phyloP scores from a whole-genome alignment of 1,140 invertebrate genomes.

The Zaprionus ornatus region DNA sequence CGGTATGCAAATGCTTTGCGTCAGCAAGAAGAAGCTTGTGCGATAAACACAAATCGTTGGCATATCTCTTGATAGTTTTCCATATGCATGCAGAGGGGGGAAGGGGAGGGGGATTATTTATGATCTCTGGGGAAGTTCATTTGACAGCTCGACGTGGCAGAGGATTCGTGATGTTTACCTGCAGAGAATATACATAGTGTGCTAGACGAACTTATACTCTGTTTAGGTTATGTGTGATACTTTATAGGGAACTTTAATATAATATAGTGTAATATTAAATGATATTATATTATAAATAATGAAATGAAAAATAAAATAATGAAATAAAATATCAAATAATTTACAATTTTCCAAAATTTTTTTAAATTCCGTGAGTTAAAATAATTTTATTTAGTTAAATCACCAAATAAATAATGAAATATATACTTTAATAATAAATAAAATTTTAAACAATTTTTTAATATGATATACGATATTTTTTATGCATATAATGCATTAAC shows the following conservation, averaged over 20 bases:
- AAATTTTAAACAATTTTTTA: no score
- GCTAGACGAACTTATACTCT: neutral
- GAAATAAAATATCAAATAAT: neutral
- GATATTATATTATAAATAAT: neutral
- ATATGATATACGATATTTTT: no score
- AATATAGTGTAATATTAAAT: no score
- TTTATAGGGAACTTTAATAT: no score
- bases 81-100: neutral
- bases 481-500: no score
- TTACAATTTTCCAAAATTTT: neutral
- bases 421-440: no score
- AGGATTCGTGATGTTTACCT: neutral
- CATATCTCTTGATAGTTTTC: slow-evolving; percentile 13
- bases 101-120: neutral
- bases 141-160: neutral
- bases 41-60: slow-evolving; percentile 23
- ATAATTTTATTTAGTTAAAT: no score
- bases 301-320: neutral
- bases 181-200: neutral
- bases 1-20: slow-evolving; percentile 27
- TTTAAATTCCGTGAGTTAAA: no score
- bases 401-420: no score
- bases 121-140: neutral
- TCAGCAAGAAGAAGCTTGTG: slow-evolving; percentile 12
- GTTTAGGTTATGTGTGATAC: neutral